Evolutionary conservation across 1,140 invertebrate species (phyloP).

Genomic region (Drosophila murphyi): DNA sequence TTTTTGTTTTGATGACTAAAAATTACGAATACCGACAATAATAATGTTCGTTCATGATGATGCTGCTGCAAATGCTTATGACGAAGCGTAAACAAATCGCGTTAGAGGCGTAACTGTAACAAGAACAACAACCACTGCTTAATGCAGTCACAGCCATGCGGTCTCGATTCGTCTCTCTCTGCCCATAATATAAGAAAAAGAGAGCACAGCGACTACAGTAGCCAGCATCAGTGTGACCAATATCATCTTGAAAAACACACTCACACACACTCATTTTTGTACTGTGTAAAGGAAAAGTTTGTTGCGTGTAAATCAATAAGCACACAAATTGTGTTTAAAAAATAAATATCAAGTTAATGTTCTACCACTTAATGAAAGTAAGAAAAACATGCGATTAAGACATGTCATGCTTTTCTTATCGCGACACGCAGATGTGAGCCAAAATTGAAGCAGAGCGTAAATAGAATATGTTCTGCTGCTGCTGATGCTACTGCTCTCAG

Average conservation of each 20-base stretch:
- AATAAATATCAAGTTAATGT: constrained; percentile 32
- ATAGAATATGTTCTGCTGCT: not conserved
- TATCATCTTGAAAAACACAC: not conserved
- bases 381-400: constrained; percentile 30
- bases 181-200: constrained; percentile 27
- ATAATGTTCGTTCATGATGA: constrained; percentile 6
- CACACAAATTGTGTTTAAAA: not conserved
- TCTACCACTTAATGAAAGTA: constrained; percentile 9
- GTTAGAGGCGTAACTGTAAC: constrained; percentile 3
- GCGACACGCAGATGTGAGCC: not conserved
- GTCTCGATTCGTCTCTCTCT: constrained; percentile 3
- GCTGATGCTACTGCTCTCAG: constrained; percentile 14
- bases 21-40: not conserved
- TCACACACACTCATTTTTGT: not conserved
- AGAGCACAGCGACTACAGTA: constrained; percentile 13
- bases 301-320: constrained; percentile 29
- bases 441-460: constrained; percentile 1
- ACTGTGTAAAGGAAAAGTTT: not conserved
- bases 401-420: constrained; percentile 21
- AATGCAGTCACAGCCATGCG: constrained; percentile 26
- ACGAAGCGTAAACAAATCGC: constrained; percentile 36
- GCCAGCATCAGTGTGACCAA: constrained; percentile 17
- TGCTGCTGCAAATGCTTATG: constrained; percentile 1
- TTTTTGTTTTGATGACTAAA: constrained; percentile 30
- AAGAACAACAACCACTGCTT: constrained; percentile 8